Evolutionary conservation across 2,888 invertebrate genomes (phyloP).

Genomic region (Drosophila mimetica): DNA sequence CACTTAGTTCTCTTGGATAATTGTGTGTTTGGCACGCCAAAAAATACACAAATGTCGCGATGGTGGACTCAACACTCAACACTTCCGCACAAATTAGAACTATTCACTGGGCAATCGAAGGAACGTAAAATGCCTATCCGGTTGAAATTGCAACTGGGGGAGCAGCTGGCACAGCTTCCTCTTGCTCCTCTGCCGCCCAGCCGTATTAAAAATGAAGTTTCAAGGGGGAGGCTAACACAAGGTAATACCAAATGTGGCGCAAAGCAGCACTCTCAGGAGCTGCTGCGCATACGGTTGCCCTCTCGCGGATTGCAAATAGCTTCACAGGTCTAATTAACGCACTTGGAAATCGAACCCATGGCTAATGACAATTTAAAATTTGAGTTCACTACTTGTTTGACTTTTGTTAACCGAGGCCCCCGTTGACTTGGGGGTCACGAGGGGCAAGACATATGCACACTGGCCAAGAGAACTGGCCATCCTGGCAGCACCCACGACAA

Average conservation of each 20-base stretch:
- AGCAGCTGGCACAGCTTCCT: constrained; percentile 1
- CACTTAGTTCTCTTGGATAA: too few species aligned
- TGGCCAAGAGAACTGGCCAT: background rate
- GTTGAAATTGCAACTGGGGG: background rate
- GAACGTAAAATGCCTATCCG: background rate
- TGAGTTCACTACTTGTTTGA: background rate
- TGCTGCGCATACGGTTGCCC: constrained; percentile 37
- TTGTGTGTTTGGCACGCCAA: background rate
- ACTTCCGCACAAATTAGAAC: background rate
- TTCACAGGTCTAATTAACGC: constrained; percentile 12
- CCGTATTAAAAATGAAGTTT: constrained; percentile 18
- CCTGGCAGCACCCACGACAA: constrained; percentile 6
- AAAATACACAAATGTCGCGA: constrained; percentile 1
- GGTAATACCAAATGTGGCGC: constrained; percentile 27
- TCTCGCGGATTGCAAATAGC: constrained; percentile 25
- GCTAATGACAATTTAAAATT: background rate
- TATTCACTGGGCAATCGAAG: constrained; percentile 1
- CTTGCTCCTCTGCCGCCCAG: background rate
- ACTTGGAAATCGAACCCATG: constrained; percentile 1
- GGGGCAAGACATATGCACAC: background rate
- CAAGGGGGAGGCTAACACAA: constrained; percentile 17
- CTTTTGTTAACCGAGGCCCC: background rate
- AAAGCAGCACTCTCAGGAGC: constrained; percentile 25
- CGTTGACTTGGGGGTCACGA: background rate
- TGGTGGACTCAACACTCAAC: background rate